Evolutionary conservation across 2,113 vertebrate species (phyloP), one percentile per base, ranked within the genome.

Genomic region (Rhagologus leucostigma): DNA sequence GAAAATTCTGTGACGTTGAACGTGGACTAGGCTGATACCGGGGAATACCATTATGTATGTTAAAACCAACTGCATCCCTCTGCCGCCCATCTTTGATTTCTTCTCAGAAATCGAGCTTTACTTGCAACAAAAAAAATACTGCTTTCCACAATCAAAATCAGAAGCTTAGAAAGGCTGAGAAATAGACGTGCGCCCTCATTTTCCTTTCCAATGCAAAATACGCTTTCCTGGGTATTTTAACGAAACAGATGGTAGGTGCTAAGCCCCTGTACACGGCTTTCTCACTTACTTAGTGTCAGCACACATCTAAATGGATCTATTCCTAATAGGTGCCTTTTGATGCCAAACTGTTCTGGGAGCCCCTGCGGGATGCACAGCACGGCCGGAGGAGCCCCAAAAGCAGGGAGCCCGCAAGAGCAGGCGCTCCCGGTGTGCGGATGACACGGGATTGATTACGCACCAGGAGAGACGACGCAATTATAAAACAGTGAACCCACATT

Each of bases 21-120:
- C 1, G 0, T 4, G 26, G 24, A n/a, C 23, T 9, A 44, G 24
- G 32, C 8, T 68, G 59, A 44, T 52, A 19, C 3, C 5, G 19
- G 63, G 62, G 39, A 81, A 55, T 2, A 57, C 20, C 75, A 64
- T 18, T 23, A 20, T 9, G 27, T 21, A 44, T 12, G 59, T 9
- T 29, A 35, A 2, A 60, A 30, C 12, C 0, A 3, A 46, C 1
- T 1, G 0, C 62, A 67, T 20, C 76, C 26, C 50, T 69, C n/a
- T 32, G 67, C 70, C 76, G 7, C 47, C 50, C 12, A 12, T 35
- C 30, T 63, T 63, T 18, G 33, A 63, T 22, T 65, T 39, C 39
- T 59, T 47, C 52, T 17, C 59, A 50, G 21, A 84, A 81, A 59
- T 2, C 17, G 50, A 50, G 67, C 68, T 86, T 59, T 47, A 42